Evolutionary conservation across 2,888 invertebrate genomes (phyloP), one percentile per base, ranked within the genome.

Genomic region (Geotrupes spiniger): DNA sequence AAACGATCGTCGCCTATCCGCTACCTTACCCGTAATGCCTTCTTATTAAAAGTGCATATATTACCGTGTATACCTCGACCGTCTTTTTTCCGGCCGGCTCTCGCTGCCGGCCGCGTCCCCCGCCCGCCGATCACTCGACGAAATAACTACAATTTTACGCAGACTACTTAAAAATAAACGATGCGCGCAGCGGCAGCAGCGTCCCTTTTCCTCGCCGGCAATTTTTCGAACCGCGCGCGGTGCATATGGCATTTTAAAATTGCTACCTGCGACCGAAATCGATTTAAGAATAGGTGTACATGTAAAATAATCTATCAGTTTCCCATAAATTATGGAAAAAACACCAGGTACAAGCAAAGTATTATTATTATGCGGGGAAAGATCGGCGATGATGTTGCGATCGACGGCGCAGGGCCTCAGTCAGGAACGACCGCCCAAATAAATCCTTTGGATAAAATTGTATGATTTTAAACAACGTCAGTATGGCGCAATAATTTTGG

Each of bases 1-100:
- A 21, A 21, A 21, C 21, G n/a, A n/a, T n/a, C 11, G n/a, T 28
- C 16, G 9, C 8, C 41, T 12, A 9, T n/a, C 28, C n/a, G 4
- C 15, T 8, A n/a, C n/a, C 5, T 9, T 9, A 14, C 11, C 16
- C 4, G 12, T 36, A 12, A 4, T n/a, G 21, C 5, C 14, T 15
- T 28, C 17, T 31, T 54, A 55, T 69, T 68, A 65, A 65, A 67
- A 68, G 66, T 68, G 71, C 71, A 72, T 72, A 72, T 68, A 70
- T 71, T 71, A 70, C 64, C 71, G 69, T 15, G 36, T 16, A 16
- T 14, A 15, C 12, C 14, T n/a, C 9, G 16, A 36, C n/a, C 16
- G 36, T 36, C 36, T n/a, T 36, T 36, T 36, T 36, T 36, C 14
- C n/a, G n/a, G 36, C 14, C 36, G 14, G 11, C 14, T 36, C 14